Conservation (phyloP, 2,113 vertebrate genomes). For the Erythrocercus mccallii region DNA sequence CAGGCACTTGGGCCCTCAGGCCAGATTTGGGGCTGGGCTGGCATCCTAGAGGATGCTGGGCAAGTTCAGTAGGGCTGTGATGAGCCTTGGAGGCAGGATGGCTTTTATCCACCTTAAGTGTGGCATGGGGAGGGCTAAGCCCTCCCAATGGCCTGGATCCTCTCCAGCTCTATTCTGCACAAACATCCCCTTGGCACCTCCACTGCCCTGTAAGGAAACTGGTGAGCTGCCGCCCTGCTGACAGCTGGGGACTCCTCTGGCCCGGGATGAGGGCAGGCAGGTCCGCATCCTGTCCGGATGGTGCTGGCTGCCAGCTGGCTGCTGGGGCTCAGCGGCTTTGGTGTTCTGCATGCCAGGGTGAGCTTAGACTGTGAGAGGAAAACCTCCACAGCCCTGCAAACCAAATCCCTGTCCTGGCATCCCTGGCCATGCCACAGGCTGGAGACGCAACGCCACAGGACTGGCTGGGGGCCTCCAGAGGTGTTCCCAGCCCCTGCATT, state of each 20-base stretch:
- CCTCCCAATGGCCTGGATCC: not conserved
- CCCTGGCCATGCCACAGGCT: not conserved
- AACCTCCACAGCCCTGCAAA: not conserved
- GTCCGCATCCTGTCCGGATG: not conserved
- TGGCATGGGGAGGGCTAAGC: not conserved
- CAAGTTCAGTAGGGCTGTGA: not conserved
- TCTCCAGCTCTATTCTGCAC: not conserved
- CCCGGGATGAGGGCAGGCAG: not conserved
- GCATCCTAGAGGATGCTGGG: not conserved
- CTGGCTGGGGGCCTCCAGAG: not conserved
- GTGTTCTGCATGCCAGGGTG: rapidly evolving
- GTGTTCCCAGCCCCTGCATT: not conserved
- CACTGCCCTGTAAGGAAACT: not conserved
- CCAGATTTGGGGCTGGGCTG: not conserved
- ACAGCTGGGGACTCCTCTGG: not conserved
- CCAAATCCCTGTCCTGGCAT: not conserved
- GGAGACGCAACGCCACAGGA: rapidly evolving
- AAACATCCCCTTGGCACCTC: not conserved
- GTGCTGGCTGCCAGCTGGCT: not conserved
- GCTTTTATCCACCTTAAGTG: not conserved
- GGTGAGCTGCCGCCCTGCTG: not conserved
- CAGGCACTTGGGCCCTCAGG: not conserved
- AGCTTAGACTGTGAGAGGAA: rapidly evolving
- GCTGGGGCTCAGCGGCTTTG: not conserved
- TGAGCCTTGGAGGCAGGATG: not conserved